Conservation (phyloP, 2,797 vertebrate genomes). For the Microctenopoma lineatum region DNA sequence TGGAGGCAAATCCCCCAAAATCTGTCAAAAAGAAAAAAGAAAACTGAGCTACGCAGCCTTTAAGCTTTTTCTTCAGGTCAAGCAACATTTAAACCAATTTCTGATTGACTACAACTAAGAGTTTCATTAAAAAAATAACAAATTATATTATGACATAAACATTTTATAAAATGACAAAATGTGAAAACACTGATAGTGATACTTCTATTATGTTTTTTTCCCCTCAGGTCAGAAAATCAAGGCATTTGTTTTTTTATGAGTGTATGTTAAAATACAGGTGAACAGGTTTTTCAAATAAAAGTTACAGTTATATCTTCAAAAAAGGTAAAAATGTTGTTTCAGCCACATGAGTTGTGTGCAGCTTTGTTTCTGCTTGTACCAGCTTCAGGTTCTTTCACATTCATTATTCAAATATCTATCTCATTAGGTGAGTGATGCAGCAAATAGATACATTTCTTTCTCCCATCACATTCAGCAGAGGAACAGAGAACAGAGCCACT, state of each 20-base stretch:
- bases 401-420: conserved; percentile 38
- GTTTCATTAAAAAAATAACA: too few relatives aligned
- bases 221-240: too few relatives aligned
- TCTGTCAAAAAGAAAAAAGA: conserved; percentile 37
- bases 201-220: too few relatives aligned
- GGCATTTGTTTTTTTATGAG: too few relatives aligned
- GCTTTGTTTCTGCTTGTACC: conserved; percentile 1
- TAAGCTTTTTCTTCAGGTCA: conserved; percentile 30
- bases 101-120: too few relatives aligned
- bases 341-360: conserved; percentile 4
- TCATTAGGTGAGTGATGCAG: conserved; percentile 40
- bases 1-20: conserved; percentile 3
- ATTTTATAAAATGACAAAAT: too few relatives aligned
- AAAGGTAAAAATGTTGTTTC: too few relatives aligned
- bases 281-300: too few relatives aligned
- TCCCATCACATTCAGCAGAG: conserved; percentile 17
- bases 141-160: too few relatives aligned
- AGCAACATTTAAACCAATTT: background rate
- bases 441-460: conserved; percentile 4
- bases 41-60: conserved; percentile 13
- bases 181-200: too few relatives aligned
- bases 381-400: conserved; percentile 15
- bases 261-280: too few relatives aligned
- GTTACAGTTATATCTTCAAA: too few relatives aligned
- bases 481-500: background rate